A percentile compares a stretch with the other conserved stretches of the same genome.
These are phyloP conservation scores for Trematomus loennbergii DNA, from an alignment of 2,113 vertebrate species.

Conservation along the genomic window DNA sequence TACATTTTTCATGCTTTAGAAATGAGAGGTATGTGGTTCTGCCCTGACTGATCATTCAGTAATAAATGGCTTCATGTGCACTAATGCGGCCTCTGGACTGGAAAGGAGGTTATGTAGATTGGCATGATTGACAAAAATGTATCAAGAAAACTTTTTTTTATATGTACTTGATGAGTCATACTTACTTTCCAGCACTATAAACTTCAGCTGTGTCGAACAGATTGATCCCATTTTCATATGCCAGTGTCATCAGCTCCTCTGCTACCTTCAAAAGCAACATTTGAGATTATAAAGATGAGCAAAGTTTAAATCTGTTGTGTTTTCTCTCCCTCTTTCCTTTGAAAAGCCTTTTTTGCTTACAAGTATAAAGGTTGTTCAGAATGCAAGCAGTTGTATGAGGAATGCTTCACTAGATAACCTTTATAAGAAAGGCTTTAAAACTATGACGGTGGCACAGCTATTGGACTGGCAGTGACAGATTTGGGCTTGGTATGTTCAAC, in stretches of 20 bases:
- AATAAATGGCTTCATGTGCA: too few species aligned
- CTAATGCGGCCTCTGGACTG: too few species aligned
- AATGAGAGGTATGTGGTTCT: too few species aligned
- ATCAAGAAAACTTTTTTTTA: neutral
- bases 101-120: neutral
- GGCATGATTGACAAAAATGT: neutral
- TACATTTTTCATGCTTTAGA: too few species aligned
- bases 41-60: too few species aligned
- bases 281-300: slow-evolving; percentile 5
- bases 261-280: slow-evolving; percentile 86
- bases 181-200: slow-evolving; percentile 92
- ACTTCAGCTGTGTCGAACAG: slow-evolving; percentile 96
- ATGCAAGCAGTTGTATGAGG: neutral
- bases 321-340: neutral
- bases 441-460: too few species aligned
- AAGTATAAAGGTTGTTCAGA: neutral
- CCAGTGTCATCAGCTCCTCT: slow-evolving; percentile 93
- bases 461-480: neutral
- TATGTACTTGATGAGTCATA: slow-evolving; percentile 38
- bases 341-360: neutral
- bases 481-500: neutral
- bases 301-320: neutral
- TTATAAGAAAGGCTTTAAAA: neutral
- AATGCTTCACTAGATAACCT: neutral
- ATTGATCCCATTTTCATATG: slow-evolving; percentile 96